Evolutionary conservation across 2,888 invertebrate species (phyloP), one percentile per base, ranked within the genome.

Genomic region (Aleiodes leptofemur): DNA sequence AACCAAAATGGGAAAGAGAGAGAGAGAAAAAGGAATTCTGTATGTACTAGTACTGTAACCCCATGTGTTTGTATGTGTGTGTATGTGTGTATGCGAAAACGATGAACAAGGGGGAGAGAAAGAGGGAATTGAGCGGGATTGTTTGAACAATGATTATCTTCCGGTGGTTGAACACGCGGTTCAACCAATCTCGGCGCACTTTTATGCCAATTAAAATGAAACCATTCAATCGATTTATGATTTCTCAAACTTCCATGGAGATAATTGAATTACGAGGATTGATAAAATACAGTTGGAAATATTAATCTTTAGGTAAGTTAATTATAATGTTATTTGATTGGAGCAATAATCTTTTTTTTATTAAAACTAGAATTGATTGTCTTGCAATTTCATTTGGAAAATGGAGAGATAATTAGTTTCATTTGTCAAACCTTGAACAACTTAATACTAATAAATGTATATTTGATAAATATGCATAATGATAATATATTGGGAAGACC

Each of bases 141-240:
- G 82, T 86, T 86, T 85, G 83, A 78, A 77, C 80, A 83, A 77
- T 78, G 78, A 83, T 86, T 64, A 83, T 81, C 80, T 86, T 85
- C 82, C 82, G 80, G 80, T 76, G 82, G 81, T 82, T 83, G 83
- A 80, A 81, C 64, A 64, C 80, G 82, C 80, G 76, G 77, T 78
- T 81, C 84, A 82, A 84, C 83, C 84, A 83, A 85, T 85, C 82
- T 77, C 77, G 77, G 74, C 76, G 77, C 78, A 78, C 80, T 80
- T 83, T 80, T 78, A 78, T 79, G 82, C 74, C 79, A 80, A 83
- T 83, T 77, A 76, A 77, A 83, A 81, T 79, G 70, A 75, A 78
- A 71, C 71, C 64, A 64, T 43, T 64, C 64, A 64, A 64, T 64
- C 64, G 64, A 64, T 64, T 43, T 64, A 64, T 64, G 64, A 64